Evolutionary conservation across 1,140 invertebrate species (phyloP), one percentile per base, ranked within the genome.

Genomic region (Heliconius congener): DNA sequence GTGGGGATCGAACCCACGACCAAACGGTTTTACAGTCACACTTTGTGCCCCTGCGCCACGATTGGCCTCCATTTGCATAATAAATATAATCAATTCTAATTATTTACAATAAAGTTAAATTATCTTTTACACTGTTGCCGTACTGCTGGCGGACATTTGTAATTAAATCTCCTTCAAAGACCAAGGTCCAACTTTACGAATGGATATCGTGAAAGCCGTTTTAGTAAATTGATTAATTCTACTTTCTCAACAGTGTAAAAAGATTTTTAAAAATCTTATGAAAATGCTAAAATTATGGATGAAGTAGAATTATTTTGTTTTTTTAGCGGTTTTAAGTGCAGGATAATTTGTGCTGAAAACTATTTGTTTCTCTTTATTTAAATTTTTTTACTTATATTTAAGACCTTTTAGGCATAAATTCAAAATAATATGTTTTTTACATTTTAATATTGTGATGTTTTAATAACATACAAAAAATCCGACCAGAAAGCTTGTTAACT

Each of bases 121-220:
- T 66, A 66, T 23, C 30, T 66, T 66, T 27, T 66, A 66, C 27
- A 27, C 23, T 66, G 2, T 27, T 66, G 60, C 60, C 60, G 23
- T 0, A 23, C 23, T 23, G 23, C 27, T 11, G 4, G 5, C 9
- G 30, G 60, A 13, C 60, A 66, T 11, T 66, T 66, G 60, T 66
- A 66, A 66, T 66, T 66, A 66, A 66, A 23, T 66, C 60, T 66
- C 23, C 19, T 55, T 57, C 73, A 30, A 75, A 74, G 73, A 57
- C 73, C 34, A 57, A 57, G 57, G 73, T 74, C 27, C 27, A 46
- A 39, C 73, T 60, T 57, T n/a, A 30, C 30, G 55, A 60, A 60
- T 57, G 73, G 34, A 75, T 75, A 75, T 60, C 60, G 30, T 75
- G 60, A 75, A 75, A 34, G 50, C 60, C 37, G 34, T 75, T 57